A percentile compares a stretch with the other conserved stretches of the same genome.
phyloP scores from a whole-genome alignment of 1,140 invertebrate species.

The Cyphomyrmex costatus region DNA sequence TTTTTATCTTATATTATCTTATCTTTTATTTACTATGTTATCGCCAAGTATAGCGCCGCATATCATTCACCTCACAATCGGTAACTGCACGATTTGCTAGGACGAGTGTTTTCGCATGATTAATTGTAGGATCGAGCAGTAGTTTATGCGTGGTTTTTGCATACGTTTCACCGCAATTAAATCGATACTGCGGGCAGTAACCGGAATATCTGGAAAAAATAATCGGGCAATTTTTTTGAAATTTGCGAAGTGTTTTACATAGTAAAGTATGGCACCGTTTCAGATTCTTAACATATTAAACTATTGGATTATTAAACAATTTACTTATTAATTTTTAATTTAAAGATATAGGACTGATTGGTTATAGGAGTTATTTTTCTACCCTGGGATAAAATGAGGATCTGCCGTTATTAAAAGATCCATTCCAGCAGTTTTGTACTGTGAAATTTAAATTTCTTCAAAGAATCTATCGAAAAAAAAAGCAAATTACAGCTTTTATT shows the following conservation, averaged over 20 bases:
- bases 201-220: slow-evolving; percentile 89
- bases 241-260: neutral
- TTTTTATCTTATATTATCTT: slow-evolving; percentile 44
- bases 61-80: slow-evolving; percentile 87
- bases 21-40: slow-evolving; percentile 3
- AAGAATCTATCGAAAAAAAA: neutral
- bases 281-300: neutral
- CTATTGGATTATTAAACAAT: neutral
- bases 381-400: slow-evolving; percentile 89
- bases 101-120: slow-evolving; percentile 90
- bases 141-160: slow-evolving; percentile 91
- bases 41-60: neutral
- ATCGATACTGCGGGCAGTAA: slow-evolving; percentile 91
- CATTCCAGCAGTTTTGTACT: slow-evolving; percentile 73
- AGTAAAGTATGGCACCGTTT: neutral
- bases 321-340: too few species aligned
- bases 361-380: slow-evolving; percentile 67
- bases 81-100: slow-evolving; percentile 88
- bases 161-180: slow-evolving; percentile 90
- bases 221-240: slow-evolving; percentile 18
- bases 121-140: slow-evolving; percentile 90
- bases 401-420: slow-evolving; percentile 86
- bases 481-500: neutral
- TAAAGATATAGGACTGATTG: neutral
- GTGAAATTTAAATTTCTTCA: neutral